Conservation (phyloP, 2,113 vertebrate species). For the Physeter macrocephalus region DNA sequence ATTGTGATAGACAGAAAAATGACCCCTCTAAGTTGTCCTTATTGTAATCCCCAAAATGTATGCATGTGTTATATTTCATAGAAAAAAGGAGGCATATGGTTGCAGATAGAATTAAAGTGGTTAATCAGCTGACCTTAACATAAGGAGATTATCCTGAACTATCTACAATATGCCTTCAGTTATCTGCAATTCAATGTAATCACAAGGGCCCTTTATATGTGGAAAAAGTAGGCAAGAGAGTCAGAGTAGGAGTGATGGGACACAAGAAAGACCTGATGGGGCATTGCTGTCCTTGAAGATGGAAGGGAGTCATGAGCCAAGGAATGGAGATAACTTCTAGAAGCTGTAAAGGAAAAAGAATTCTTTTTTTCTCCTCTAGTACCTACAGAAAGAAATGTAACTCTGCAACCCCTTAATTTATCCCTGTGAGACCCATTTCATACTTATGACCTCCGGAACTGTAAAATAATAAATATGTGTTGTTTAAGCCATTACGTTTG, state of each 20-base stretch:
- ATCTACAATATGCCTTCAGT: background rate
- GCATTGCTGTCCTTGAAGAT: background rate
- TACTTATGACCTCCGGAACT: background rate
- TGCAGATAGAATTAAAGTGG: background rate
- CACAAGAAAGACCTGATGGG: background rate
- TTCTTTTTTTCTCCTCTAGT: background rate
- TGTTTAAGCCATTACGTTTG: background rate
- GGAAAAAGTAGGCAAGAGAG: background rate
- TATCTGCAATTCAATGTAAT: background rate
- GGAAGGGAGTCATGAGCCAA: background rate
- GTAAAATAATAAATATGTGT: background rate
- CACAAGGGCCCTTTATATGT: background rate
- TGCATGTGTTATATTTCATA: background rate
- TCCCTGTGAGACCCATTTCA: background rate
- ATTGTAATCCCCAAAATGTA: background rate
- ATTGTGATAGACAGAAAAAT: background rate
- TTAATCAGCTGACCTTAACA: background rate
- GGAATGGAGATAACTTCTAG: background rate
- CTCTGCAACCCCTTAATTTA: background rate
- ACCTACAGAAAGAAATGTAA: background rate
- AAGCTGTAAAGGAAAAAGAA: background rate
- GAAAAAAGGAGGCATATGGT: accelerated
- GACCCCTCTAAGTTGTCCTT: accelerated
- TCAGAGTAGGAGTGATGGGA: background rate
- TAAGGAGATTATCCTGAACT: background rate